A percentile compares a stretch with the other conserved stretches of the same genome.
Evolutionary conservation across 2,888 invertebrate genomes (phyloP).

Genomic region (Plagodis pulveraria): DNA sequence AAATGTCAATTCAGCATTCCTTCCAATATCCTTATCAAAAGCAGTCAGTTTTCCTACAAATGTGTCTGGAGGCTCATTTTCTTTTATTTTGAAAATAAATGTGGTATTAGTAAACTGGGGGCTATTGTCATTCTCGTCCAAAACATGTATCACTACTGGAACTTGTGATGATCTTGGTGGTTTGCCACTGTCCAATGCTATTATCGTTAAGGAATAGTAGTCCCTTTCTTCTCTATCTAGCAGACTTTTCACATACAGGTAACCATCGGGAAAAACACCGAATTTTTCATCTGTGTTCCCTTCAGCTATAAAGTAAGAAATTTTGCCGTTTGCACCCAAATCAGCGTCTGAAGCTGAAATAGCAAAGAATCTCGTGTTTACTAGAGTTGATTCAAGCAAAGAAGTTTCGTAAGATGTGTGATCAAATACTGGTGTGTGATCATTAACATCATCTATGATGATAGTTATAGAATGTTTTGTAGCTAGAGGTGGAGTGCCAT

Average conservation of each 20-base stretch:
- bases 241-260: conserved; percentile 92
- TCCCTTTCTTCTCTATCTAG: conserved; percentile 96
- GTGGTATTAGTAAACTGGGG: conserved; percentile 96
- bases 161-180: conserved; percentile 93
- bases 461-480: conserved; percentile 90
- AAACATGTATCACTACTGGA: conserved; percentile 95
- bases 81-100: conserved; percentile 95
- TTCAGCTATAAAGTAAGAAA: conserved; percentile 93
- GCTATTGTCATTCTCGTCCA: conserved; percentile 98
- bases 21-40: conserved; percentile 94
- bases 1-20: conserved; percentile 95
- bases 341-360: conserved; percentile 96
- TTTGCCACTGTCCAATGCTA: conserved; percentile 92
- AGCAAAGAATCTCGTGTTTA: conserved; percentile 96
- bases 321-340: conserved; percentile 91
- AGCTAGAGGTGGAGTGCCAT: conserved; percentile 90
- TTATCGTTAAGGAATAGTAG: conserved; percentile 95
- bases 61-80: conserved; percentile 94
- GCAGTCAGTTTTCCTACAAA: conserved; percentile 97
- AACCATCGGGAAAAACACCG: conserved; percentile 98
- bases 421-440: conserved; percentile 97
- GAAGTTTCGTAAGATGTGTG: conserved; percentile 97
- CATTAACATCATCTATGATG: conserved; percentile 94
- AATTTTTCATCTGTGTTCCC: conserved; percentile 95
- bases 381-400: conserved; percentile 94